These are phyloP conservation scores for Girardinichthys multiradiatus DNA, from an alignment of 2,113 vertebrate genomes.

Conservation along the genomic window DNA sequence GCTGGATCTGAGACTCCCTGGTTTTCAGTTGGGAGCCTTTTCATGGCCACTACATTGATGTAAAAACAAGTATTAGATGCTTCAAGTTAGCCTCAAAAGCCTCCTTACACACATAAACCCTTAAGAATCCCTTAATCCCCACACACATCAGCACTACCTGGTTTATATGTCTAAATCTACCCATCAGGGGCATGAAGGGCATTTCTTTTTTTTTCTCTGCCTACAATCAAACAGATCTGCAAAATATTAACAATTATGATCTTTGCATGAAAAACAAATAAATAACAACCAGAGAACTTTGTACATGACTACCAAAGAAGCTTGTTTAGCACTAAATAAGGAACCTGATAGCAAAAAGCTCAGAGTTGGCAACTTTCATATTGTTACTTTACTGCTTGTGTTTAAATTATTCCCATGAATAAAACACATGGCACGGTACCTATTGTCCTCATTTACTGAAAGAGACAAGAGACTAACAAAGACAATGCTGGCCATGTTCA, in stretches of 20 bases:
- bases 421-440: no score
- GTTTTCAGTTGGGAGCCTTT: not conserved
- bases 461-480: no score
- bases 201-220: not conserved
- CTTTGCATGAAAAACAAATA: not conserved
- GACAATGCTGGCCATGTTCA: no score
- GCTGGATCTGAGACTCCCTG: not conserved
- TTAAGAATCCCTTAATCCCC: not conserved
- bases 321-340: no score
- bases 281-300: no score
- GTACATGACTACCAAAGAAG: no score
- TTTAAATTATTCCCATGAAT: no score
- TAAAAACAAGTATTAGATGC: not conserved
- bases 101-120: not conserved
- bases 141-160: slow-evolving; percentile 1
- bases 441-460: no score
- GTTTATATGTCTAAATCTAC: not conserved
- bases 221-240: not conserved
- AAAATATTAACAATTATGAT: slow-evolving; percentile 1
- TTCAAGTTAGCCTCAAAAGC: not conserved
- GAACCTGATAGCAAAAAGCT: no score
- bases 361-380: no score
- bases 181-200: not conserved
- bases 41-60: slow-evolving; percentile 1
- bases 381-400: no score